Percentiles rank a stretch among this genome's conserved stretches.
phyloP scores from a whole-genome alignment of 2,797 vertebrate genomes.

The Enteromius fasciolatus region DNA sequence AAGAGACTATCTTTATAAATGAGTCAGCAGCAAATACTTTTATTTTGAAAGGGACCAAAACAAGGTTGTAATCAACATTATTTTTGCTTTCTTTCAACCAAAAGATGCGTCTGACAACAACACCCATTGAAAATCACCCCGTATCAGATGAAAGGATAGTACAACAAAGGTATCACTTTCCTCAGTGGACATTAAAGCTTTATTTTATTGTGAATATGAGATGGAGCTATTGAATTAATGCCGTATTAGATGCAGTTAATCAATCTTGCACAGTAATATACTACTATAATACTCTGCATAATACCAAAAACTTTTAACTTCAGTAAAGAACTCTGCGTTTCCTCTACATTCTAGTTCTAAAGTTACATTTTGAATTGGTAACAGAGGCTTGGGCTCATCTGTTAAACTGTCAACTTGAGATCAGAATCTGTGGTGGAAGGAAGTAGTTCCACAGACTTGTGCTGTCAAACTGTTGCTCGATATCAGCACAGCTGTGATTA shows the following conservation, averaged over 20 bases:
- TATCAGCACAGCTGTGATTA: constrained; percentile 1
- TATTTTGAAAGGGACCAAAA: neutral
- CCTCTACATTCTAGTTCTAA: neutral
- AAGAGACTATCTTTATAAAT: neutral
- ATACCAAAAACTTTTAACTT: neutral
- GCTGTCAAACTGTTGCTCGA: neutral
- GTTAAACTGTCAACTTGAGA: neutral
- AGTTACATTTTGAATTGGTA: neutral
- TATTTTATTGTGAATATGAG: neutral
- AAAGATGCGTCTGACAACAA: neutral
- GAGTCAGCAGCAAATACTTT: neutral
- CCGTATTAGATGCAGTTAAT: neutral
- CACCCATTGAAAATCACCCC: neutral
- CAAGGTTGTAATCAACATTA: neutral
- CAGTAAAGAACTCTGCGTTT: neutral
- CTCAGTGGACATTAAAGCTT: neutral
- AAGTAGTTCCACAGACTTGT: neutral
- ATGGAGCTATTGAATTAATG: neutral
- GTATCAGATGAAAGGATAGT: neutral
- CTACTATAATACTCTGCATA: neutral
- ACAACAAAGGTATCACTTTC: neutral
- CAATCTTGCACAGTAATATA: neutral
- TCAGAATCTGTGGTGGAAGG: neutral
- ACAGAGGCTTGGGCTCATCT: neutral
- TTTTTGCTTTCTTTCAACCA: neutral